A percentile compares a stretch with the other conserved stretches of the same genome.
Conservation (phyloP, 2,113 vertebrate genomes). For the Dicaeum eximium region DNA sequence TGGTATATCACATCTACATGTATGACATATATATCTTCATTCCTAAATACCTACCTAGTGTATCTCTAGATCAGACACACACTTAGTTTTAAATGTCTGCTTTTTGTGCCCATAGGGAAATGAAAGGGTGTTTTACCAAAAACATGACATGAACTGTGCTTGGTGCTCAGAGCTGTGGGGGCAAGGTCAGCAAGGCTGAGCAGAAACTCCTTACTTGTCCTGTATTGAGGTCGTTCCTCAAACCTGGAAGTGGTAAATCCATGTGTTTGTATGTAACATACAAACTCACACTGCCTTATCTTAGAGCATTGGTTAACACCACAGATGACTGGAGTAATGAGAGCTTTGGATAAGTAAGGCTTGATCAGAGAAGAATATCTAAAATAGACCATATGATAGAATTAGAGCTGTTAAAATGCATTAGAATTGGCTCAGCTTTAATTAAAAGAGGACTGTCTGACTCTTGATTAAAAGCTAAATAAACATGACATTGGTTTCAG, state of each 20-base stretch:
- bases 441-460: neutral
- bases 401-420: neutral
- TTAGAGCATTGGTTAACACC: neutral
- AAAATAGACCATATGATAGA: neutral
- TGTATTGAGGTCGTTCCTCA: neutral
- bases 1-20: rapidly evolving
- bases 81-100: neutral
- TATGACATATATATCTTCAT: neutral
- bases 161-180: neutral
- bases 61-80: neutral
- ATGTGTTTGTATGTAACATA: neutral
- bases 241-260: neutral
- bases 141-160: neutral
- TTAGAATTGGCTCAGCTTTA: neutral
- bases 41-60: neutral
- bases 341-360: neutral
- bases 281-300: neutral
- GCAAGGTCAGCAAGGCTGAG: neutral
- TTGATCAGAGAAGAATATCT: neutral
- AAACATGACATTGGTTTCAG: neutral
- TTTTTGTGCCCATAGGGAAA: neutral
- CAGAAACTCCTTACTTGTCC: neutral
- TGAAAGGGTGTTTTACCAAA: neutral
- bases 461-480: neutral
- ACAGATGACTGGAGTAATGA: neutral